Evolutionary conservation across 2,797 vertebrate species (phyloP), one percentile per base, ranked within the genome.

Genomic region (Artibeus jamaicensis): DNA sequence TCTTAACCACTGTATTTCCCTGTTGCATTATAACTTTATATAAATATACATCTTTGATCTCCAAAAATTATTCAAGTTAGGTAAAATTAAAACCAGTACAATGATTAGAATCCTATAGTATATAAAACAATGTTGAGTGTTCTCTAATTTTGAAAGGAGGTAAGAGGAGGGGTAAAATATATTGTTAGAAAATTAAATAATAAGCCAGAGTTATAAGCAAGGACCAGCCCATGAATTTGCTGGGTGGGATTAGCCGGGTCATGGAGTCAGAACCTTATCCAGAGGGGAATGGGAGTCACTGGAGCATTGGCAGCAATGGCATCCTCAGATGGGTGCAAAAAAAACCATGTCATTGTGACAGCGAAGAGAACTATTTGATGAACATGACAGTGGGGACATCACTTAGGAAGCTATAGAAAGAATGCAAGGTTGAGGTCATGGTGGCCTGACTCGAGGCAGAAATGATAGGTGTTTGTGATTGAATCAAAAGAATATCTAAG

Each of bases 51-150:
- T 24, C 11, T 1, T 59, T 87, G 2, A 3, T 90, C 82, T 86
- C 24, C 29, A 59, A 76, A 95, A 86, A 86, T 57, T 93, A 59
- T 42, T 85, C 76, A 79, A 32, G 5, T 78, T n/a, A 81, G 34
- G 4, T 76, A 15, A 81, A 96, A 50, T 85, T 48, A 85, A 74
- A 90, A 4, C 18, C 74, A 22, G n/a, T 57, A 5, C 21, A 57
- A 83, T 85, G 65, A n/a, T 14, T 78, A 62, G 53, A 73, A 89
- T 44, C 19, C 67, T 44, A 37, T 16, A 59, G 2, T 62, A 76
- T 29, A 53, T 48, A 19, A 42, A 89, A 42, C 19, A 70, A 88
- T 39, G 7, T 8, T 32, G 24, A 89, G 76, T 39, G 29, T 86
- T 87, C 18, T 89, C 18, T 79, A 70, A 84, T 87, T 24, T 71